phyloP scores from a whole-genome alignment of 1,140 invertebrate genomes.

The Battus philenor region DNA sequence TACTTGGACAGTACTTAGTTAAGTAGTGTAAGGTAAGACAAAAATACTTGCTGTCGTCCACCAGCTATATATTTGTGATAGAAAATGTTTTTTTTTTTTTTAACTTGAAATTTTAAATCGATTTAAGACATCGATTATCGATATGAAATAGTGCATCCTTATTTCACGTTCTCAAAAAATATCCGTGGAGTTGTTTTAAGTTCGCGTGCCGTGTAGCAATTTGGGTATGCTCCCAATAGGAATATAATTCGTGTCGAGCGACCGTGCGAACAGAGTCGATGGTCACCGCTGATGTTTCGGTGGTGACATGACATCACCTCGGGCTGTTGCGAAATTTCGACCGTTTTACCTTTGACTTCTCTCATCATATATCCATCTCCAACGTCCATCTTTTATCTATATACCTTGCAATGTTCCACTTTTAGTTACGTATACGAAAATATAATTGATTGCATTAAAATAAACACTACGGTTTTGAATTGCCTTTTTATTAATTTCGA shows the following conservation, averaged over 20 bases:
- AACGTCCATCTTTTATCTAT: too few relatives aligned
- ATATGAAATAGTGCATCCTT: slow-evolving; percentile 1
- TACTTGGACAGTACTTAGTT: too few relatives aligned
- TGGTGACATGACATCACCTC: slow-evolving; percentile 1
- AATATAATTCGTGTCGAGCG: slow-evolving; percentile 63
- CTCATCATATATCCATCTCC: too few relatives aligned
- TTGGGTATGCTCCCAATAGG: slow-evolving; percentile 70
- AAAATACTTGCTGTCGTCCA: too few relatives aligned
- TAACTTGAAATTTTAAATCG: too few relatives aligned
- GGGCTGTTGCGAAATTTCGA: neutral
- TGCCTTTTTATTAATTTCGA: too few relatives aligned
- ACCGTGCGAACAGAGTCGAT: slow-evolving; percentile 39
- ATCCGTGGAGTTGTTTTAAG: slow-evolving; percentile 48
- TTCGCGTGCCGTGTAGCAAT: slow-evolving; percentile 68
- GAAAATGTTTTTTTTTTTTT: too few relatives aligned
- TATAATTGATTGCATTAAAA: neutral
- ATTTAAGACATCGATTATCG: too few relatives aligned
- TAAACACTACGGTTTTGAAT: neutral
- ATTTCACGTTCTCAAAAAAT: slow-evolving; percentile 20
- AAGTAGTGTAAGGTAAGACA: too few relatives aligned
- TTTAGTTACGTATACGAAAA: too few relatives aligned
- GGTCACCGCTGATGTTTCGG: neutral
- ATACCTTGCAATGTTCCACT: too few relatives aligned
- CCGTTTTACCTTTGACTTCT: neutral
- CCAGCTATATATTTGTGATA: too few relatives aligned